These are phyloP conservation scores for Smittia sp. DNA, from an alignment of 2,888 invertebrate species.

Conservation along the genomic window DNA sequence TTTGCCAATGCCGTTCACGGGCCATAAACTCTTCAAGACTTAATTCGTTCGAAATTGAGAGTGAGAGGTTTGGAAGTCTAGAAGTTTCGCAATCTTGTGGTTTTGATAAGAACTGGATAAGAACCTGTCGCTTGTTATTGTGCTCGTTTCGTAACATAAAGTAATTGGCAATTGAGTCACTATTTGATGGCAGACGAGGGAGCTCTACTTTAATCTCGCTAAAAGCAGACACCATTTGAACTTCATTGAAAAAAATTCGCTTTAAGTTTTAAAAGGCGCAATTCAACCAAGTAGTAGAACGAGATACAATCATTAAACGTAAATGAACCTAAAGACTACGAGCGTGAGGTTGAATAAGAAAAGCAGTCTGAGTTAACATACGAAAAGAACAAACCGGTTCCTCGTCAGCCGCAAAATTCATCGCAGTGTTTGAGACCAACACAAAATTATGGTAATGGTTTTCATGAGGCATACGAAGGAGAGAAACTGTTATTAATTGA, in stretches of 20 bases:
- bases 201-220: neutral
- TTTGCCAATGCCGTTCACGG: neutral
- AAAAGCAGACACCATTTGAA: neutral
- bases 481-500: constrained; percentile 36
- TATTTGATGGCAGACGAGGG: too few relatives aligned
- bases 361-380: neutral
- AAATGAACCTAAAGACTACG: constrained; percentile 32
- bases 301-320: constrained; percentile 30
- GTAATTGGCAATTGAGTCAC: too few relatives aligned
- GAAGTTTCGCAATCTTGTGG: too few relatives aligned
- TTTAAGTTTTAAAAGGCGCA: neutral
- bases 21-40: too few relatives aligned
- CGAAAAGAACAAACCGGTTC: constrained; percentile 9
- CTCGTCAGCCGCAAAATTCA: neutral
- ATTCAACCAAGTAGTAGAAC: neutral
- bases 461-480: neutral
- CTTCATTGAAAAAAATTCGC: neutral
- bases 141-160: too few relatives aligned
- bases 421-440: neutral
- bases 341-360: neutral
- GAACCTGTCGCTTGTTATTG: too few relatives aligned
- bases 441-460: constrained; percentile 33
- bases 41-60: too few relatives aligned
- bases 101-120: too few relatives aligned
- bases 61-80: too few relatives aligned